These are phyloP conservation scores for Microtus oregoni DNA, from an alignment of 2,113 vertebrate genomes.

Conservation along the genomic window DNA sequence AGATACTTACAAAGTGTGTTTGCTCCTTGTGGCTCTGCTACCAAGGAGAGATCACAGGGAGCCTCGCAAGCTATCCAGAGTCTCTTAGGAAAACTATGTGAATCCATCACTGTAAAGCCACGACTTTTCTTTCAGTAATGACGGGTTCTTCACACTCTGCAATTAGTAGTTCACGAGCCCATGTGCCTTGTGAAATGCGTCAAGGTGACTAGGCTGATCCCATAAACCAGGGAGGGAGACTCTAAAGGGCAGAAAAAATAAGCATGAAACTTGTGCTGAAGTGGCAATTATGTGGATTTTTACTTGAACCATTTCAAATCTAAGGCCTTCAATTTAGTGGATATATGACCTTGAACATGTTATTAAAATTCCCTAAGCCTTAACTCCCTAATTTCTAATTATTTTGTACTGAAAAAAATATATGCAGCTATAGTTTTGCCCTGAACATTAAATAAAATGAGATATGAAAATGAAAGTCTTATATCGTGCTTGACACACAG, in stretches of 20 bases:
- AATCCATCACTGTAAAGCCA: neutral
- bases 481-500: neutral
- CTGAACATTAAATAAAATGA: constrained; percentile 12
- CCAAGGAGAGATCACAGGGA: neutral
- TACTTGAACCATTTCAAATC: neutral
- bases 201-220: neutral
- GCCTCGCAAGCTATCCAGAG: neutral
- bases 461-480: neutral
- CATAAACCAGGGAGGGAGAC: neutral
- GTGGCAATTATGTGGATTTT: neutral
- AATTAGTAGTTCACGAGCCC: neutral
- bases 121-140: constrained; percentile 41
- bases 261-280: neutral
- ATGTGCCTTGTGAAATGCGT: constrained; percentile 21
- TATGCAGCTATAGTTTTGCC: neutral
- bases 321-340: neutral
- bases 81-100: constrained; percentile 1
- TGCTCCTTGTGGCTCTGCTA: neutral
- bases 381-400: neutral
- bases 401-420: constrained; percentile 22
- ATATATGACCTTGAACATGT: neutral
- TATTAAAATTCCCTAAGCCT: neutral
- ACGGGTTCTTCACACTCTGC: neutral
- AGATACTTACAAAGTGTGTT: neutral
- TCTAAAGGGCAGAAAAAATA: neutral